Evolutionary conservation across 2,113 vertebrate genomes (phyloP), one percentile per base, ranked within the genome.

Genomic region (Dryoscopus gambensis): DNA sequence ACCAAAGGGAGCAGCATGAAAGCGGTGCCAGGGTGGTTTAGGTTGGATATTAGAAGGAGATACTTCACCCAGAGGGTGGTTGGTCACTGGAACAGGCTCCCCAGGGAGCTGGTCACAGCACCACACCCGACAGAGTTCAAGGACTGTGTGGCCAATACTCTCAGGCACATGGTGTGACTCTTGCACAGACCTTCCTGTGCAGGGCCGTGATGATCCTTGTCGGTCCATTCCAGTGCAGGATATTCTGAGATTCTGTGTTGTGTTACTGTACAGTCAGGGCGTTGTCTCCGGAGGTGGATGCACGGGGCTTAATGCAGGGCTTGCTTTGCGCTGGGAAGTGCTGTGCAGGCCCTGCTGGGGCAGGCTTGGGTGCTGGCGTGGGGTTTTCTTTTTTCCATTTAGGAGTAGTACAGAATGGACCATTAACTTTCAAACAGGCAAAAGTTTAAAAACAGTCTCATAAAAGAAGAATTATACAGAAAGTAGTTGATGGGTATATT

Each of bases 281-380:
- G 0, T 2, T 15, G 31, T 14, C 31, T 30, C 24, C 5, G 25
- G 35, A 37, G 31, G 16, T 3, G 52, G n/a, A 4, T 17, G 46
- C 3, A 1, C 7, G 1, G 59, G 16, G 4, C 5, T 47, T 11
- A 11, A 1, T 1, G 6, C 3, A 7, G 33, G 27, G 19, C 40
- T 40, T 28, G 30, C 30, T 69, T 40, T 47, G 53, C 10, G 3
- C 7, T 40, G 77, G 42, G 15, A 53, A 0, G 13, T 24, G 52
- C 80, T 30, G 40, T 15, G 42, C 53, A 11, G 30, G 4, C 52
- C 35, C 64, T 50, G 56, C 73, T 28, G 31, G 12, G 6, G 6
- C 7, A 1, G 28, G 19, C 25, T 14, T 30, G 21, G 9, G 2
- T 12, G 5, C 12, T 10, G 28, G 7, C 8, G 2, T 39, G 52